A percentile compares a stretch with the other conserved stretches of the same genome.
Conservation (phyloP, 1,140 invertebrate genomes). For the Asbolus verrucosus region DNA sequence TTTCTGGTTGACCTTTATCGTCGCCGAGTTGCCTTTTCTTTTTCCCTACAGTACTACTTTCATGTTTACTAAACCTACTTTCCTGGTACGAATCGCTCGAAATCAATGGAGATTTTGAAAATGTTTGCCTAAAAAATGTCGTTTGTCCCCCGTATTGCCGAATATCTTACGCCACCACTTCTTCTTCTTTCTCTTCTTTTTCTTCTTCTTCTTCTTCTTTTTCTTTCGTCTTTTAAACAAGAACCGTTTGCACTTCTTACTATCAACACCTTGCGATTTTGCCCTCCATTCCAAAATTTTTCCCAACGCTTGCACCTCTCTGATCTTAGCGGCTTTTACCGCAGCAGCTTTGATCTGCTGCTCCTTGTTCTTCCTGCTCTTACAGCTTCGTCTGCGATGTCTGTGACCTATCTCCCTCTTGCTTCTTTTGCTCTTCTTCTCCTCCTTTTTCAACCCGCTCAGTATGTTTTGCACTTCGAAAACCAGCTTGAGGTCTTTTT, state of each 20-base stretch:
- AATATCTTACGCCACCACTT: slow-evolving; percentile 30
- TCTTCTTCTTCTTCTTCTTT: slow-evolving; percentile 45
- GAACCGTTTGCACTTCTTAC: slow-evolving; percentile 4
- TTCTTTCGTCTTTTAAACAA: slow-evolving; percentile 39
- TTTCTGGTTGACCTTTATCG: not conserved
- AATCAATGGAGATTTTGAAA: slow-evolving; percentile 49
- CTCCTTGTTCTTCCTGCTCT: not conserved
- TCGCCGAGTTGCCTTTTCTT: not conserved
- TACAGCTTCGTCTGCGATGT: slow-evolving; percentile 10
- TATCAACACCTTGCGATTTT: not conserved
- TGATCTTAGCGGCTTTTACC: not conserved
- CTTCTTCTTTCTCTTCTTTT: slow-evolving; percentile 45
- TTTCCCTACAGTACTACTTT: not conserved
- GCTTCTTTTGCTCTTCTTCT: slow-evolving; percentile 30
- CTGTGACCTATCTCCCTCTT: slow-evolving; percentile 3
- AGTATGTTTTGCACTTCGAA: slow-evolving; percentile 52
- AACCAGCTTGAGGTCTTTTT: slow-evolving; percentile 51
- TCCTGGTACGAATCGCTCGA: not conserved
- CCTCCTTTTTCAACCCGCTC: slow-evolving; percentile 21
- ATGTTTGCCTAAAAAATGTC: slow-evolving; percentile 48
- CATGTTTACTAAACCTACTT: slow-evolving; percentile 9
- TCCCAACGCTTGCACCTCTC: slow-evolving; percentile 3
- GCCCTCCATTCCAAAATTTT: slow-evolving; percentile 6
- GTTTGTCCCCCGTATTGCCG: not conserved
- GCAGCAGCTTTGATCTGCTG: not conserved